Evolutionary conservation across 2,797 vertebrate genomes (phyloP), one percentile per base, ranked within the genome.

Genomic region (Myripristis jacobus): DNA sequence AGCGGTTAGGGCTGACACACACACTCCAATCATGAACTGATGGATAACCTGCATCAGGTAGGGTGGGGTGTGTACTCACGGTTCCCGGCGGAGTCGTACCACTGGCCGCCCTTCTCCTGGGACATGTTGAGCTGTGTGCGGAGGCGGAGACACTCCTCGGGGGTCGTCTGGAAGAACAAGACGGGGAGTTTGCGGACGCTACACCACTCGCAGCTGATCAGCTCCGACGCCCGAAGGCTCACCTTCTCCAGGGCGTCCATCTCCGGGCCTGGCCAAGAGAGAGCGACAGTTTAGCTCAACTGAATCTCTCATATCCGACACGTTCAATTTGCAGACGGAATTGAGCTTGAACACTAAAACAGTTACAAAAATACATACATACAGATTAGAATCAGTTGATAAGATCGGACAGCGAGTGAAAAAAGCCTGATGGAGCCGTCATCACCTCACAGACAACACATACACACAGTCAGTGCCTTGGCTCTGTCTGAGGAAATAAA

Each of bases 141-240:
- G 46, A 98, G 91, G 2, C 94, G 96, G 19, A 88, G 88, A 66
- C 96, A 97, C 86, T 96, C 94, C 4, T 84, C 74, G 2, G 92
- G 89, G 0, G 91, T 78, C 10, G 96, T 96, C 91, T 98, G 96
- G 61, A 99, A 95, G 86, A 98, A 99, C 61, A 98, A 87, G 29
- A 99, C 96, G 0, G 98, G 96, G 38, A 99, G 92, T 85, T 98
- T 98, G 63, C 95, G 88, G 47, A 96, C 96, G 68, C 90, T 94
- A 88, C 98, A 98, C 97, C 96, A 99, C 90, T 99, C 98, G 46
- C 96, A 98, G 91, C 95, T 95, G 73, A 94, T 95, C 84, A 99
- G 93, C 87, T 96, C 96, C 4, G 96, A 95, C 22, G 96, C 93
- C 81, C 89, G 91, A 19, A 99, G 92, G 61, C 90, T 92, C 60